phyloP scores from a whole-genome alignment of 2,888 invertebrate genomes.

The Euspilapteryx auroguttella region DNA sequence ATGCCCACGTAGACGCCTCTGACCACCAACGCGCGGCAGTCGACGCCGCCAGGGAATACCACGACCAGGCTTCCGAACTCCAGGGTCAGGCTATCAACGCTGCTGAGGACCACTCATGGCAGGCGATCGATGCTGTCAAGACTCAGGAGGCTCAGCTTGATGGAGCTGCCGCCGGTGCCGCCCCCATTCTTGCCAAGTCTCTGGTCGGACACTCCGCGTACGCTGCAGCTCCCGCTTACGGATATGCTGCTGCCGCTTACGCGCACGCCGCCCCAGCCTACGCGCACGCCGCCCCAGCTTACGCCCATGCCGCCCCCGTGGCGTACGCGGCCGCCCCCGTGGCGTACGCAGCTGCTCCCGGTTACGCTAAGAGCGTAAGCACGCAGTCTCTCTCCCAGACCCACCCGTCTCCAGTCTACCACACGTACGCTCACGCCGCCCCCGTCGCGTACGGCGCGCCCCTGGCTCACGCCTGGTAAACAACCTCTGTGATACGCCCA shows the following conservation, averaged over 20 bases:
- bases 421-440: slow-evolving; percentile 19
- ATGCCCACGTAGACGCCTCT: slow-evolving; percentile 42
- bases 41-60: slow-evolving; percentile 40
- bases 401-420: slow-evolving; percentile 32
- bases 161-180: slow-evolving; percentile 47
- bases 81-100: slow-evolving; percentile 49
- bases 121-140: slow-evolving; percentile 43
- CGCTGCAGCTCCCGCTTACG: slow-evolving; percentile 8
- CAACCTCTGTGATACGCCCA: slow-evolving; percentile 36
- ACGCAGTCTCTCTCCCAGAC: slow-evolving; percentile 37
- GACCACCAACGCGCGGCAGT: slow-evolving; percentile 48
- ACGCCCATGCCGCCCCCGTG: slow-evolving; percentile 3
- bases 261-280: slow-evolving; percentile 6
- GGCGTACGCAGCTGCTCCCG: slow-evolving; percentile 11
- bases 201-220: slow-evolving; percentile 24
- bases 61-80: slow-evolving; percentile 47
- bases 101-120: slow-evolving; percentile 51
- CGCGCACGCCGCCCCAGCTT: slow-evolving; percentile 13
- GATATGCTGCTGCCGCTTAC: slow-evolving; percentile 12
- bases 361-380: slow-evolving; percentile 20
- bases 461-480: slow-evolving; percentile 32
- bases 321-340: slow-evolving; percentile 6
- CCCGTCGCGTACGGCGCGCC: slow-evolving; percentile 1
- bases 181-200: slow-evolving; percentile 45
- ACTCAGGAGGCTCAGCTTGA: slow-evolving; percentile 43